A percentile compares a stretch with the other conserved stretches of the same genome.
Evolutionary conservation across 1,140 invertebrate genomes (phyloP).

Genomic region (Helicoverpa armigera): DNA sequence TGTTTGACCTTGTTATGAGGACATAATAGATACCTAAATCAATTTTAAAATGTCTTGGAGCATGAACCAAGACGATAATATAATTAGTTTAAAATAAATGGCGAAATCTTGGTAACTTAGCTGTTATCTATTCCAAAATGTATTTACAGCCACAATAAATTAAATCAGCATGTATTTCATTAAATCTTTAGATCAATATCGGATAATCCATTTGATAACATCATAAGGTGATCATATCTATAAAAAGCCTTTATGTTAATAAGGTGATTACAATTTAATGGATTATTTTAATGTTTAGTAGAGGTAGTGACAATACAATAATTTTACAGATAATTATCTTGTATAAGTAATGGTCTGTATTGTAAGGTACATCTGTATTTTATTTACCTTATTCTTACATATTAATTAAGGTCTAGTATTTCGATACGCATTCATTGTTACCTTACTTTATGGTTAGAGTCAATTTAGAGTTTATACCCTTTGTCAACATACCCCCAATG

Average conservation of each 20-base stretch:
- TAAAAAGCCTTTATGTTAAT: neutral
- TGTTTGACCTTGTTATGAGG: no score
- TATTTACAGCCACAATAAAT: neutral
- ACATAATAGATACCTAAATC: no score
- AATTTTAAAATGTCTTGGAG: no score
- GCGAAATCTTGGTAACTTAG: neutral
- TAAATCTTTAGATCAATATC: neutral
- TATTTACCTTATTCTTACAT: slow-evolving; percentile 8
- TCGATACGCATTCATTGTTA: slow-evolving; percentile 19
- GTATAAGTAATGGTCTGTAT: neutral
- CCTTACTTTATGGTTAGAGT: neutral
- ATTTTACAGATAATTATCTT: neutral
- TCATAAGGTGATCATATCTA: neutral
- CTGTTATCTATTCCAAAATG: neutral
- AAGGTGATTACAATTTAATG: slow-evolving; percentile 2
- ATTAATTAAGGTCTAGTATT: slow-evolving; percentile 28
- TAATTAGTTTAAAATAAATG: neutral
- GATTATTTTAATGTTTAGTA: neutral
- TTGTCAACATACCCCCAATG: no score
- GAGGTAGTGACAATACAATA: neutral
- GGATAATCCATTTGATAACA: neutral
- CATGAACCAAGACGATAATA: no score
- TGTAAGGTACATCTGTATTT: slow-evolving; percentile 8
- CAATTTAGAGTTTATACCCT: neutral
- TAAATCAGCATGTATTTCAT: neutral